Base-by-base conservation (phyloP, 2,113 vertebrate genomes). In the Halichoerus grypus region DNA sequence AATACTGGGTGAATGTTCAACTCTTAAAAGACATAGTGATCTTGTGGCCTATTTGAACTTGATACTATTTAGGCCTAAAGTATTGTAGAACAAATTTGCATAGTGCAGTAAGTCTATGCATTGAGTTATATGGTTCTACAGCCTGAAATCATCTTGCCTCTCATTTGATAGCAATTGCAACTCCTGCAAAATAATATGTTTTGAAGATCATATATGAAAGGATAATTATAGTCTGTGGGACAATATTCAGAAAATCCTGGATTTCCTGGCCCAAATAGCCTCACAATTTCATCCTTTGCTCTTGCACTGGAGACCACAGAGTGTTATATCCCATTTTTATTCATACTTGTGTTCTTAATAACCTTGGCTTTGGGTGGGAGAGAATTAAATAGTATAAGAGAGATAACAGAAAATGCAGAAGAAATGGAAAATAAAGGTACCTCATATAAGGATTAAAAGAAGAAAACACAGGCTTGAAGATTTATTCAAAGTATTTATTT, bases 261-360 rank as follows among this genome's bases (percentile, higher is more conserved):
- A 53, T 85, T 92, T 97, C 4, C 15, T 71, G 12, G 18, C 9
- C 33, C 1, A 80, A 85, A 59, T 69, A 76, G 10, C 3, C 31
- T 89, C 28, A 88, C 22, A 77, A 51, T 33, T 57, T 49, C 8
- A 49, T 13, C 9, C 19, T 16, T 82, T 82, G 2, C 42, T 83
- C 89, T 94, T 65, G 5, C 15, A 71, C 10, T 71, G 15, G n/a
- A 7, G 8, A 71, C 15, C 11, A 33, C 12, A 72, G 26, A 80
- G 21, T 74, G 0, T 69, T 90, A 67, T 59, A 39, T 91, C 31
- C 88, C 77, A 92, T 51, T 76, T 94, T 69, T 69, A 93, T 93
- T 93, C 13, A 15, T 71, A 26, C 19, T 42, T 39, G 39, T 31
- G 2, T 21, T 95, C 5, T 74, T 79, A 61, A 77, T 42, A 24